A percentile compares a stretch with the other conserved stretches of the same genome.
phyloP scores from a whole-genome alignment of 1,140 invertebrate species.

The Eupristina koningsbergeri region DNA sequence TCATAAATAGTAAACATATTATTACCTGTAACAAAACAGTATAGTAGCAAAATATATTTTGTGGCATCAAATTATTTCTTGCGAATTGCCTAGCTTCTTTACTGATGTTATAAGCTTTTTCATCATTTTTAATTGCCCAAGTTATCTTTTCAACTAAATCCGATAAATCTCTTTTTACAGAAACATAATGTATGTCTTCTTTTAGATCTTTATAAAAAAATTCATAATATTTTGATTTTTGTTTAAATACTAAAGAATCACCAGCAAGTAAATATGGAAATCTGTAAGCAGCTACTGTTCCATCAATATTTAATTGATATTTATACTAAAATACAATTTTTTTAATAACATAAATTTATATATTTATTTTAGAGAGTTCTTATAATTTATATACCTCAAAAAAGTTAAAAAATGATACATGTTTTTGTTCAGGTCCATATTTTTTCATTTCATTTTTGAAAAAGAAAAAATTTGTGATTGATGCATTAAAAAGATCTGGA shows the following conservation, averaged over 20 bases:
- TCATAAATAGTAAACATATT: not conserved
- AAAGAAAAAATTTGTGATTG: conserved; percentile 97
- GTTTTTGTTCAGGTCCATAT: conserved; percentile 88
- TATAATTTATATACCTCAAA: conserved; percentile 82
- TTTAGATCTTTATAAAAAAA: conserved; percentile 89
- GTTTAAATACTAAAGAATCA: conserved; percentile 91
- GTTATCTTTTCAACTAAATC: conserved; percentile 86
- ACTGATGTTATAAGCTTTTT: conserved; percentile 81
- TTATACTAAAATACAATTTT: conserved; percentile 83
- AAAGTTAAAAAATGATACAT: conserved; percentile 95
- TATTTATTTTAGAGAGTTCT: conserved; percentile 14
- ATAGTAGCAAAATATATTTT: conserved; percentile 93
- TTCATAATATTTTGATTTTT: conserved; percentile 94
- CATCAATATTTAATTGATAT: conserved; percentile 96
- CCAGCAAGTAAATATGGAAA: conserved; percentile 93
- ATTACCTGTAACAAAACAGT: conserved; percentile 82
- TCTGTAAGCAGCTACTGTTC: conserved; percentile 95
- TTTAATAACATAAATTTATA: conserved; percentile 48
- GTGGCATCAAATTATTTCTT: conserved; percentile 85
- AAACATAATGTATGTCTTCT: conserved; percentile 88
- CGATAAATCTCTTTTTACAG: conserved; percentile 85
- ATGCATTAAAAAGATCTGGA: conserved; percentile 90
- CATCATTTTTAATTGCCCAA: conserved; percentile 88
- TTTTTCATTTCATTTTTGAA: conserved; percentile 87
- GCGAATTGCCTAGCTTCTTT: conserved; percentile 83